Percentiles rank a stretch among this genome's conserved stretches.
Evolutionary conservation across 2,113 vertebrate species (phyloP).

Genomic region (Heptranchias perlo): DNA sequence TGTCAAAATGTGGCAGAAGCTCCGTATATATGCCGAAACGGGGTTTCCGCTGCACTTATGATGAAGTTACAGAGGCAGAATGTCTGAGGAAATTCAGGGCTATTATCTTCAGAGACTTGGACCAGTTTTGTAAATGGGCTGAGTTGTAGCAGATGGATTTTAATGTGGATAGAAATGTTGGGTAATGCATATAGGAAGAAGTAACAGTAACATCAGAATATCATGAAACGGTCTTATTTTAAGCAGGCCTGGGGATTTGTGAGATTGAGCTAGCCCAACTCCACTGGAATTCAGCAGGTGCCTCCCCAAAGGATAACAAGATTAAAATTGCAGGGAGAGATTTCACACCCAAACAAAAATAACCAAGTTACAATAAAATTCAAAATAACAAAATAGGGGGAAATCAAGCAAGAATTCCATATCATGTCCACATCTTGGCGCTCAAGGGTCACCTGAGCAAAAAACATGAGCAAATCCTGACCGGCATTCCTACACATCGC

Average conservation of each 20-base stretch:
- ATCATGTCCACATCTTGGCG: neutral
- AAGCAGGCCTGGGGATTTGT: neutral
- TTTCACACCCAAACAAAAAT: neutral
- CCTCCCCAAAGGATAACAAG: neutral
- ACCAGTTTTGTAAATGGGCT: neutral
- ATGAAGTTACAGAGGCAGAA: neutral
- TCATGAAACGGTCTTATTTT: neutral
- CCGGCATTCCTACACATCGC: neutral
- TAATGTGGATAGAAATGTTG: neutral
- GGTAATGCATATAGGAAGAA: neutral
- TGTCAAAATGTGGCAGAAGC: too few relatives aligned
- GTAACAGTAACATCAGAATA: neutral
- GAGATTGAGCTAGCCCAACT: neutral
- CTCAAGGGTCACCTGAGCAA: too few relatives aligned
- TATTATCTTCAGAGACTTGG: neutral
- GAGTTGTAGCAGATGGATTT: neutral
- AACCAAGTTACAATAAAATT: neutral
- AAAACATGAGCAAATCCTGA: neutral
- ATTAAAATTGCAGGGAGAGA: neutral
- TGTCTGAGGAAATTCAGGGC: neutral
- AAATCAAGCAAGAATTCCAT: neutral
- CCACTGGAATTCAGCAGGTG: neutral
- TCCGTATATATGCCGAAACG: neutral
- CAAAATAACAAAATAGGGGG: neutral
- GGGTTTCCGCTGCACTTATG: too few relatives aligned